Base-by-base conservation (phyloP, 2,113 vertebrate species). In the Ailurus styani region DNA sequence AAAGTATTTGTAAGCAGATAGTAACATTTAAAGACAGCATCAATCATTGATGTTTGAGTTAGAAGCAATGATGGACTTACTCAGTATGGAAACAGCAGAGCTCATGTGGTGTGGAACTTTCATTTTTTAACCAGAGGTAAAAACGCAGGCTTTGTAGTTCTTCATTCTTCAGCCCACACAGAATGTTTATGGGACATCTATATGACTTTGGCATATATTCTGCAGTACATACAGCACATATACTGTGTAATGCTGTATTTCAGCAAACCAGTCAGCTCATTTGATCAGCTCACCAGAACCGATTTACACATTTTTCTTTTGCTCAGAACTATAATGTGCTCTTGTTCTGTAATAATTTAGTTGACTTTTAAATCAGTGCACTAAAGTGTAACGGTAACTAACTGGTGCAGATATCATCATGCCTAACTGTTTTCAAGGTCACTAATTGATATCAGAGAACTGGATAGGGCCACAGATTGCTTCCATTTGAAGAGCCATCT, bases 251-350 rank as follows among this genome's bases (percentile, higher is more conserved):
- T 79, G 31, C 29, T 94, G 6, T 54, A 60, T 84, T 72, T 90
- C 50, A 83, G 47, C 93, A 95, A 77, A 77, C 18, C 23, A 3
- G 31, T 64, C 34, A 64, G 8, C 42, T 86, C 34, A 7, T 42
- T 27, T 27, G 11, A 17, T 75, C 42, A 45, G 40, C 72, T 29
- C 72, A 45, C 45, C 40, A 15, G 42, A 47, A 15, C 72, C 13
- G n/a, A 82, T 73, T 40, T 82, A 9, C 72, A 84, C 79, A 10
- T 86, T 95, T 95, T 73, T 57, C 37, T 95, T 95, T 78, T 93
- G 18, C 70, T 95, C 23, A 73, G 73, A 92, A 57, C 75, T 31
- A 12, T 86, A 68, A 68, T 21, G 13, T 82, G 2, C 42, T 12
- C 29, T 81, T 45, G 17, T 47, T 92, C 60, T 97, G 1, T 68